Evolutionary conservation across 1,140 invertebrate genomes (phyloP), one percentile per base, ranked within the genome.

Genomic region (Chlorops oryzae): DNA sequence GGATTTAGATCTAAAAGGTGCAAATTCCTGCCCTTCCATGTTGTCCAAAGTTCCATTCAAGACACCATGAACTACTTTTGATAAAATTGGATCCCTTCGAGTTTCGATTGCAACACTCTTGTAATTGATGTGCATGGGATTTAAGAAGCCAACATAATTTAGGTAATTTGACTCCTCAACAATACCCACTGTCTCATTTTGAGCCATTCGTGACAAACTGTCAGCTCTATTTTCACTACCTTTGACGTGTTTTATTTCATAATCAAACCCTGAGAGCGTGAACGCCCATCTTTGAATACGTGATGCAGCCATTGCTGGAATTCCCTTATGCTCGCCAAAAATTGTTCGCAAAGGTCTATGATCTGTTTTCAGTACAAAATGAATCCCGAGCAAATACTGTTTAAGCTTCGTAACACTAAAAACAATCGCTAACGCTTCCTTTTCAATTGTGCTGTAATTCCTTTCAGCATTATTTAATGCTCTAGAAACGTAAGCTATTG

Each of bases 341-440:
- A 78, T 67, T 58, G 28, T 65, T 48, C 13, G 52, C 23, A 78
- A 53, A 2, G 75, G 74, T 38, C 73, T 70, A 51, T 78, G 74
- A 51, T 79, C 76, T 3, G 72, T 79, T n/a, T 61, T 46, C 3
- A 79, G 47, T 2, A 50, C 72, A 50, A 79, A 77, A 18, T 70
- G 43, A n/a, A 63, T 37, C 7, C 73, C 74, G 51, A 61, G 74
- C 3, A 77, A 17, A 45, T 70, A 75, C 34, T 73, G 34, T 49
- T 73, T 62, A 57, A 75, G 70, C 46, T 63, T 65, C 25, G 59
- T 51, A 1, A 71, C 56, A n/a, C 55, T 65, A 52, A 59, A 73
- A n/a, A 75, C 48, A n/a, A 78, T 63, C 5, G 62, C 59, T 2
- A 74, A 56, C 1, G 56, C 73, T 62, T 79, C 76, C 50, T 73